Base-by-base conservation (phyloP, 1,140 invertebrate species). In the Drosophila persimilis region DNA sequence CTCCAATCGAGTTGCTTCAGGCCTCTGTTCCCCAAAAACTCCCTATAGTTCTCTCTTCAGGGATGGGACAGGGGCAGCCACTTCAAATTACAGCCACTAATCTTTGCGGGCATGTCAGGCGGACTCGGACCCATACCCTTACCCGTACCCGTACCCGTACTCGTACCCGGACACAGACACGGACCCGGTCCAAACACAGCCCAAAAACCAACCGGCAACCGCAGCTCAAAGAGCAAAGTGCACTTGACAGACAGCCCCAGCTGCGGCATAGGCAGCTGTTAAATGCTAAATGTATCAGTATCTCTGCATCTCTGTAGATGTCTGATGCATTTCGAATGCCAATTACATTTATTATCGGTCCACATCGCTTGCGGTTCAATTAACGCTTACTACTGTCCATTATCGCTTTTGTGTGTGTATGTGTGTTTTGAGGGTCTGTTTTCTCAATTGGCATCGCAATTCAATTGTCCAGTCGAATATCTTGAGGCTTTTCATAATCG, bases 371-470 rank as follows among this genome's bases (percentile, higher is more conserved):
- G 83, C 58, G 83, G 78, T 88, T 76, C 83, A 88, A 89, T 88
- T 89, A 89, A 89, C 80, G 80, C 83, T 75, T 79, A 89, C 83
- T 89, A 89, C 85, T 89, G 83, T 88, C 78, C 58, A 89, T 88
- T 88, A 89, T 84, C 63, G 57, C 15, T 17, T 17, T 17, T 59
- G 29, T 15, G 13, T 61, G 20, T 20, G 20, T 20, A 2, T 54
- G 71, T 26, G 62, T 67, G 60, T 67, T 85, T 85, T 56, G 60
- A 73, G 74, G 79, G 79, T 65, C 74, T 76, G 53, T 78, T 78
- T 65, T 50, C 54, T 39, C 45, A 45, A 76, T 76, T 55, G 46
- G 31, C 65, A 50, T 35, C 31, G 52, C 63, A 78, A 79, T 75
- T 86, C 74, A 88, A 85, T 85, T 85, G 65, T 54, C 35, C 24